Evolutionary conservation across 2,797 vertebrate species (phyloP).

Genomic region (Galagoides demidoff): DNA sequence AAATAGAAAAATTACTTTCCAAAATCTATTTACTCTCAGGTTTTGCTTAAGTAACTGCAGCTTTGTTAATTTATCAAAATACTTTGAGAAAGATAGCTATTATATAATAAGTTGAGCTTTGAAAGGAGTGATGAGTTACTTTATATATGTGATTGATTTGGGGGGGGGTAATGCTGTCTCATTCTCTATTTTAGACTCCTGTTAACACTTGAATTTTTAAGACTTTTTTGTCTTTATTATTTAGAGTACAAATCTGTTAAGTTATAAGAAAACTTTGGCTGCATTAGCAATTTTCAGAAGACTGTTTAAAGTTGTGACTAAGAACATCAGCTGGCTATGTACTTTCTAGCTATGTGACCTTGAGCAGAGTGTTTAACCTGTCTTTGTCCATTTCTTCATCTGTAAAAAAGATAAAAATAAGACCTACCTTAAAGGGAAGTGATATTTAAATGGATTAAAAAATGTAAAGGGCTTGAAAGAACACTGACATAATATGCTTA

Average conservation of each 20-base stretch:
- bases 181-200: not conserved
- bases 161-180: not conserved
- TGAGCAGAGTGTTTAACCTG: not conserved
- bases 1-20: conserved; percentile 36
- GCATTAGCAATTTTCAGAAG: not conserved
- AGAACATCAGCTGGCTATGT: not conserved
- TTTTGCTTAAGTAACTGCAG: conserved; percentile 28
- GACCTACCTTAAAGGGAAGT: not conserved
- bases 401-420: conserved; percentile 14
- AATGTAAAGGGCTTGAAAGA: not conserved
- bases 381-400: not conserved
- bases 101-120: not conserved
- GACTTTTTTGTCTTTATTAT: not conserved
- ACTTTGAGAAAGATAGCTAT: not conserved
- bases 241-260: not conserved
- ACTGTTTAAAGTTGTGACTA: not conserved
- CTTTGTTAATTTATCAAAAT: not conserved
- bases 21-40: not conserved
- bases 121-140: not conserved
- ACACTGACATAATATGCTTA: not conserved
- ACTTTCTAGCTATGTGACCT: not conserved
- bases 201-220: not conserved
- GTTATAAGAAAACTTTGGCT: not conserved
- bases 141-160: not conserved
- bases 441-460: not conserved